Conservation (phyloP, 2,888 invertebrate species). For the Magallana nippona region DNA sequence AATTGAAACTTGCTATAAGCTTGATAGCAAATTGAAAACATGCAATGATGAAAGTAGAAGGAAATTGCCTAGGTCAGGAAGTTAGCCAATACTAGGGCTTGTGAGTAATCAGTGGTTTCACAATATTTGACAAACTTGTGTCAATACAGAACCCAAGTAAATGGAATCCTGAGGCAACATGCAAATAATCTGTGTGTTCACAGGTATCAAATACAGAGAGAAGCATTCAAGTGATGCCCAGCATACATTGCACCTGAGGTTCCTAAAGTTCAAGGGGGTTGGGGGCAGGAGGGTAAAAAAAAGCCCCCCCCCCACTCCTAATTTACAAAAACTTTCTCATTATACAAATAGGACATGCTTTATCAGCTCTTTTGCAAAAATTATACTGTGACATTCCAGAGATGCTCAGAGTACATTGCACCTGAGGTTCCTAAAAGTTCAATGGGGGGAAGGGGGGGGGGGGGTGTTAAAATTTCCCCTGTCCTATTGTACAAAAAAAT, state of each 20-base stretch:
- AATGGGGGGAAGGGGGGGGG: no score
- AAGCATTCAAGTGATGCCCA: neutral
- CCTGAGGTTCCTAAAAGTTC: no score
- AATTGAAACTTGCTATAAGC: neutral
- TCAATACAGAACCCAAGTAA: slow-evolving; percentile 17
- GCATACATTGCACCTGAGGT: neutral
- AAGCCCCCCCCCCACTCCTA: no score
- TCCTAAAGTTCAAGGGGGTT: neutral
- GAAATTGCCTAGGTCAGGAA: slow-evolving; percentile 29
- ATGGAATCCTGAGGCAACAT: slow-evolving; percentile 25
- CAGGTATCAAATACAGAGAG: neutral
- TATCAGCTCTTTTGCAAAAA: no score
- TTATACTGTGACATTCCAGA: no score
- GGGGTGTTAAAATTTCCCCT: no score
- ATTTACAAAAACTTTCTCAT: no score
- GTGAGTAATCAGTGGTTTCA: slow-evolving; percentile 28
- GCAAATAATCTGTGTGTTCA: slow-evolving; percentile 20
- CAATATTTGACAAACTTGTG: slow-evolving; percentile 33
- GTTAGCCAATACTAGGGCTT: neutral
- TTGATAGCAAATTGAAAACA: neutral
- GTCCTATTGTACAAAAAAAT: no score
- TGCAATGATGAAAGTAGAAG: neutral
- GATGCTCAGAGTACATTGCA: no score
- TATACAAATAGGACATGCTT: no score
- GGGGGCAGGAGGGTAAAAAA: no score